phyloP scores from a whole-genome alignment of 1,140 invertebrate species.

The Hirudo medicinalis region DNA sequence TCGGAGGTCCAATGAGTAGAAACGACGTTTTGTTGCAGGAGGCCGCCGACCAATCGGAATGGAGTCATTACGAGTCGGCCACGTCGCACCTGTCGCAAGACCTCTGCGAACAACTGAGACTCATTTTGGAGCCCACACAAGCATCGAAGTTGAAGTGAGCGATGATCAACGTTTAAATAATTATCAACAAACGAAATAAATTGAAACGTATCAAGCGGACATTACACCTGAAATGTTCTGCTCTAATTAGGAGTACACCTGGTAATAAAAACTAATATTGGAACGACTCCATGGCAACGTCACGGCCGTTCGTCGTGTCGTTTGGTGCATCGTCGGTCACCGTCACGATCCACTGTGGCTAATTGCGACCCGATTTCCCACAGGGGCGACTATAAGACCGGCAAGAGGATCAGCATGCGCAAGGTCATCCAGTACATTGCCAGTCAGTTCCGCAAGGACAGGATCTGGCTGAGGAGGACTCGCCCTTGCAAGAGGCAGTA shows the following conservation, averaged over 20 bases:
- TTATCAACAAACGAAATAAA: no score
- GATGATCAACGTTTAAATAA: background rate
- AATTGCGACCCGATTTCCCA: no score
- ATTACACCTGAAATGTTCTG: no score
- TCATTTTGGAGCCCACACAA: constrained; percentile 87
- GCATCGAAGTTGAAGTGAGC: constrained; percentile 62
- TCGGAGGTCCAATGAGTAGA: no score
- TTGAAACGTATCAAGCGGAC: no score
- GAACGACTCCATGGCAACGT: no score
- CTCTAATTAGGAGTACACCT: no score
- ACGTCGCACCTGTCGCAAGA: constrained; percentile 64
- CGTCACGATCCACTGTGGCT: no score
- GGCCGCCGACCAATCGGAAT: constrained; percentile 32
- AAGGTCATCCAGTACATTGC: constrained; percentile 94
- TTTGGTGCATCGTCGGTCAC: no score
- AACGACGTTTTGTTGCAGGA: constrained; percentile 20
- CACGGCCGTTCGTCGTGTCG: no score
- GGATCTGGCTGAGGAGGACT: constrained; percentile 91
- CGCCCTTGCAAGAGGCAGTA: constrained; percentile 91
- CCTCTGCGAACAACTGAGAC: constrained; percentile 77
- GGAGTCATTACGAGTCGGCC: constrained; percentile 46
- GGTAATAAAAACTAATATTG: no score
- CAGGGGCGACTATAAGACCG: constrained; percentile 85
- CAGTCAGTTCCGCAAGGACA: constrained; percentile 94
- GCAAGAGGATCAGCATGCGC: constrained; percentile 92